These are phyloP conservation scores for Mormyrus proboscirostris DNA, from an alignment of 2,797 vertebrate genomes.

Conservation along the genomic window DNA sequence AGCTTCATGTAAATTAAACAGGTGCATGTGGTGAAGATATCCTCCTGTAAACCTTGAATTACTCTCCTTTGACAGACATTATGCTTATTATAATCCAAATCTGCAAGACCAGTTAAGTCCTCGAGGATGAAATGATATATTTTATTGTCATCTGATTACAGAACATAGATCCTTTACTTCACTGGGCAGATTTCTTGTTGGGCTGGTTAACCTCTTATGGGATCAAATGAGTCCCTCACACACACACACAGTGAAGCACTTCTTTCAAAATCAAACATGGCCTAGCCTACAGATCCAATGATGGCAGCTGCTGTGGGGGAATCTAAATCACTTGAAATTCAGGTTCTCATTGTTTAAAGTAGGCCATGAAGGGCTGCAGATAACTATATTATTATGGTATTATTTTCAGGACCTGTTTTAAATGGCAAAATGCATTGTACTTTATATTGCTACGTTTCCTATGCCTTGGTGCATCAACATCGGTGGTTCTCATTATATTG, in stretches of 20 bases:
- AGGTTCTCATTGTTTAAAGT: constrained; percentile 54
- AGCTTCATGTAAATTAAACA: constrained; percentile 27
- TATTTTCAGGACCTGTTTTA: background rate
- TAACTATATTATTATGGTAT: background rate
- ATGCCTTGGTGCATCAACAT: constrained; percentile 11
- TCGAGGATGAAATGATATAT: background rate
- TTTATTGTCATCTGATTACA: background rate
- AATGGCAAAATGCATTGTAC: background rate
- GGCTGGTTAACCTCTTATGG: background rate
- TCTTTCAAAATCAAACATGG: constrained; percentile 39
- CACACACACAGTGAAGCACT: constrained; percentile 21
- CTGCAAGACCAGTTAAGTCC: constrained; percentile 9
- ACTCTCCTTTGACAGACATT: constrained; percentile 21
- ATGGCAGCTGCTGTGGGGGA: constrained; percentile 25
- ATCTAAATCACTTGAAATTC: constrained; percentile 39
- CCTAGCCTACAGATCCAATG: constrained; percentile 26
- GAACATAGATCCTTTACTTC: background rate
- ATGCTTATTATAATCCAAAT: constrained; percentile 21
- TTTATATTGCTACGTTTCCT: background rate
- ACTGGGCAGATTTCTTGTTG: background rate
- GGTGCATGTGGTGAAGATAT: background rate
- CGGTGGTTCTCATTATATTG: constrained; percentile 25
- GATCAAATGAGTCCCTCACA: background rate
- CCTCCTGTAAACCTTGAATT: constrained; percentile 11
- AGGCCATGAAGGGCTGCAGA: constrained; percentile 40